Evolutionary conservation across 2,888 invertebrate genomes (phyloP).

Genomic region (Oasisia sp.): DNA sequence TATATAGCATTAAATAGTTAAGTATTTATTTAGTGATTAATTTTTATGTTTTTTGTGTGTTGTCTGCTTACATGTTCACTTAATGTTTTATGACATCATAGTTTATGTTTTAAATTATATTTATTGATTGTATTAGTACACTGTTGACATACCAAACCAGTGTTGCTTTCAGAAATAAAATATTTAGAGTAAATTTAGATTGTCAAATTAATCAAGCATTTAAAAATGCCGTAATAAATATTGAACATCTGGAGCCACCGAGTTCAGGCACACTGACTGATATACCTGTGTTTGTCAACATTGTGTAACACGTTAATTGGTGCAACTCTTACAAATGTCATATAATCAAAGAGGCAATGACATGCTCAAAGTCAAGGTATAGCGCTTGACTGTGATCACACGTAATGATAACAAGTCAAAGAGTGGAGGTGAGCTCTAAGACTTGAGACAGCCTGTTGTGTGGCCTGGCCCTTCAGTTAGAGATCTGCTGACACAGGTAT

Average conservation of each 20-base stretch:
- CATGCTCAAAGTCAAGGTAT: background rate
- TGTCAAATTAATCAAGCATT: background rate
- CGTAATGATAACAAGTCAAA: background rate
- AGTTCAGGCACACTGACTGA: background rate
- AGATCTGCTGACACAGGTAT: background rate
- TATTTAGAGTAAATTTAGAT: too few species aligned
- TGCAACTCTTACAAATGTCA: background rate
- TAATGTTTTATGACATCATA: background rate
- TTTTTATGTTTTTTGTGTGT: background rate
- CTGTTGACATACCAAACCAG: too few species aligned
- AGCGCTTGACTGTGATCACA: background rate
- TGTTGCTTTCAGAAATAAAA: too few species aligned
- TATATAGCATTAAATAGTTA: background rate
- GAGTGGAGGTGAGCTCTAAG: background rate
- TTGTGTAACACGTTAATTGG: background rate
- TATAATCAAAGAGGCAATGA: background rate
- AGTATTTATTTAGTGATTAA: background rate
- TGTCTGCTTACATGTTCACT: background rate
- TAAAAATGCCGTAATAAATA: too few species aligned
- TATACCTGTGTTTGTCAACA: background rate
- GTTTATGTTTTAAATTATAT: too few species aligned
- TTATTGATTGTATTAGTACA: too few species aligned
- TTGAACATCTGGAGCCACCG: background rate
- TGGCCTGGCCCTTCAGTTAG: background rate
- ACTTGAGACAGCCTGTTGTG: background rate